Conservation (phyloP, 2,888 invertebrate genomes). For the Tinea semifulvella region DNA sequence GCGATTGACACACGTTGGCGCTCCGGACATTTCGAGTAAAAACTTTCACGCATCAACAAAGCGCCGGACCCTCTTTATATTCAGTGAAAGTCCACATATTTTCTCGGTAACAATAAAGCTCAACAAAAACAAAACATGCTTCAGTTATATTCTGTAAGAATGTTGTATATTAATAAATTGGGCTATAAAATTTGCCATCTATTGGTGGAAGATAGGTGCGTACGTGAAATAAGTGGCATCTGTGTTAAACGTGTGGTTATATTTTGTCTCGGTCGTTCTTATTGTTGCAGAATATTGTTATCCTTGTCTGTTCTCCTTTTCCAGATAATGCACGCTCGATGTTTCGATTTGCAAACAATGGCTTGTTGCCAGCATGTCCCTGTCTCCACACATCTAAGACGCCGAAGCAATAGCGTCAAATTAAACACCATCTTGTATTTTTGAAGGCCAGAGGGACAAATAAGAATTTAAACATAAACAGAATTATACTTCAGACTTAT, state of each 20-base stretch:
- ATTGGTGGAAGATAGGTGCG: conserved; percentile 22
- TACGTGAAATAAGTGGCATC: conserved; percentile 26
- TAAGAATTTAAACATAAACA: background rate
- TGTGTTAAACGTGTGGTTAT: conserved; percentile 17
- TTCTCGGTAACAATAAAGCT: conserved; percentile 32
- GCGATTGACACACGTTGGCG: conserved; percentile 7
- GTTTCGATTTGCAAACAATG: conserved; percentile 63
- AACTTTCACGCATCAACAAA: conserved; percentile 25
- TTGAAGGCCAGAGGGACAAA: conserved; percentile 3
- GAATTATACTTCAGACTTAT: too few relatives aligned
- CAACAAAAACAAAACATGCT: conserved; percentile 26
- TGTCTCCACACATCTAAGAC: conserved; percentile 43
- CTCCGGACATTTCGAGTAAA: conserved; percentile 26
- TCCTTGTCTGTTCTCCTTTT: conserved; percentile 22
- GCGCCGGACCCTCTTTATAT: conserved; percentile 33
- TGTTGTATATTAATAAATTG: conserved; percentile 33
- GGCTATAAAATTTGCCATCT: conserved; percentile 35
- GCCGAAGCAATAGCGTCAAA: conserved; percentile 47
- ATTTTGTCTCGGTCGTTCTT: conserved; percentile 11
- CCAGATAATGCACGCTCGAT: conserved; percentile 38
- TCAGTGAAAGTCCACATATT: conserved; percentile 38
- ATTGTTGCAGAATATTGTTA: conserved; percentile 5
- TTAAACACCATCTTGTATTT: conserved; percentile 30
- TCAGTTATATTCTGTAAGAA: conserved; percentile 25
- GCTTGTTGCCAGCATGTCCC: conserved; percentile 53